Conservation (phyloP, 2,888 invertebrate species). For the Pheosia gnoma region DNA sequence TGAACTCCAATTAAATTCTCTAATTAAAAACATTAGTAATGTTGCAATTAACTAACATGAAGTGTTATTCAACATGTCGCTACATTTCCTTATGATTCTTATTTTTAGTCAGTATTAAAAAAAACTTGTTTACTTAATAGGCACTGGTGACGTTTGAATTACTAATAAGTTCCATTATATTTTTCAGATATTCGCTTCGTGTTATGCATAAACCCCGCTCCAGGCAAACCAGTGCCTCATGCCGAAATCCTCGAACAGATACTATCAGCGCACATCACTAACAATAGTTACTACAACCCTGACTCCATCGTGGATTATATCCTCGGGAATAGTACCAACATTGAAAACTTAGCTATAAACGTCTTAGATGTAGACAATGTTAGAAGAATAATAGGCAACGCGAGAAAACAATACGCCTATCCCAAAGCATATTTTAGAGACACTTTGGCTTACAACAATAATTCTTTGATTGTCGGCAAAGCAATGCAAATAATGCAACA, state of each 20-base stretch:
- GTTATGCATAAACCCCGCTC: background rate
- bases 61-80: no score
- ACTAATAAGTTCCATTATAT: no score
- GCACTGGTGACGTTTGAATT: no score
- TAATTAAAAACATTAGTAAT: no score
- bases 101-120: no score
- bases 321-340: slow-evolving; percentile 14
- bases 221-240: slow-evolving; percentile 20
- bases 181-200: background rate
- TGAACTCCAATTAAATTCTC: no score
- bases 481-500: slow-evolving; percentile 45
- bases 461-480: slow-evolving; percentile 15
- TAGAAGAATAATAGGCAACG: slow-evolving; percentile 24
- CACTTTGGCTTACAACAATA: background rate
- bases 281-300: slow-evolving; percentile 17
- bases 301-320: slow-evolving; percentile 28
- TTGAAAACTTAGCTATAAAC: slow-evolving; percentile 26
- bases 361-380: slow-evolving; percentile 31
- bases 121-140: no score
- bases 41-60: no score
- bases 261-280: slow-evolving; percentile 10
- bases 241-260: slow-evolving; percentile 20
- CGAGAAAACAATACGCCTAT: background rate
- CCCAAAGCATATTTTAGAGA: background rate
- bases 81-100: no score